These are phyloP conservation scores for Solenodon paradoxus DNA, from an alignment of 2,113 vertebrate species.

Conservation along the genomic window DNA sequence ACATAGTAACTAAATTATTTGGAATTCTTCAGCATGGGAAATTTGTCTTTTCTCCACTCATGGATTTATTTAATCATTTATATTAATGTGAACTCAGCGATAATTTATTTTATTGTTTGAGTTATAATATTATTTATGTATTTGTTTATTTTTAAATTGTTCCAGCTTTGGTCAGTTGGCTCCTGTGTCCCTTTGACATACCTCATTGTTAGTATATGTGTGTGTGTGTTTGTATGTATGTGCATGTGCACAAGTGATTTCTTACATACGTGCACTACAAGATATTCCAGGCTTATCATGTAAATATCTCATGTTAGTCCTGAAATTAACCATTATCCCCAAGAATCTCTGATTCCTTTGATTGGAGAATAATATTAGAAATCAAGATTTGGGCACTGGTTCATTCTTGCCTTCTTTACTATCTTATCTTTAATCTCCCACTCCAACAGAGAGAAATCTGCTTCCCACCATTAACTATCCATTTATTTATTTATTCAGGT, in stretches of 20 bases:
- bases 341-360: not conserved
- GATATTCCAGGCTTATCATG: not conserved
- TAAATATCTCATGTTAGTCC: not conserved
- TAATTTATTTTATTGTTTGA: slow-evolving; percentile 4
- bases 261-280: not conserved
- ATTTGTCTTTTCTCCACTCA: not conserved
- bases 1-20: not conserved
- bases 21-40: not conserved
- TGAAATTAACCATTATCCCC: not conserved
- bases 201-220: not conserved
- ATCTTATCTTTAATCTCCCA: not conserved
- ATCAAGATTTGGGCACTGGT: not conserved
- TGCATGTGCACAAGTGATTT: not conserved
- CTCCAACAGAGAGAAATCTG: not conserved
- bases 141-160: not conserved
- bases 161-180: not conserved
- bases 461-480: not conserved
- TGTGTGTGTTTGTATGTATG: not conserved
- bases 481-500: not conserved
- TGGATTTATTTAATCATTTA: not conserved
- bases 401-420: not conserved
- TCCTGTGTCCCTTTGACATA: not conserved
- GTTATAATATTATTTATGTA: not conserved
- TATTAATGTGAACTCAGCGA: not conserved
- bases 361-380: too few relatives aligned